These are phyloP conservation scores for Schizotus pectinicornis DNA, from an alignment of 2,888 invertebrate genomes.

Conservation along the genomic window DNA sequence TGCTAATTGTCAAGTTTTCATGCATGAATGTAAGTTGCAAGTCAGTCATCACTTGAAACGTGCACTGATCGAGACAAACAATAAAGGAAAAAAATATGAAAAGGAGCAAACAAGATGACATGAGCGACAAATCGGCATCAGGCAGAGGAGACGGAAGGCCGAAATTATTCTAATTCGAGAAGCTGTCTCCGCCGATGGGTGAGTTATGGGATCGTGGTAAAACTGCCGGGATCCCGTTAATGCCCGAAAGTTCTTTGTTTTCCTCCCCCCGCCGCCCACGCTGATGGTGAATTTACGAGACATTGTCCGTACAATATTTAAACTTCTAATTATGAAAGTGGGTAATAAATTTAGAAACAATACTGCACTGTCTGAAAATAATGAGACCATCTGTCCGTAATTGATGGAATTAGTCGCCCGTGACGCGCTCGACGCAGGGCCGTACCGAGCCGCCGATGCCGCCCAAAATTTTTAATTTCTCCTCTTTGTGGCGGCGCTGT, in stretches of 20 bases:
- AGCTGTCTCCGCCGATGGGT: not conserved
- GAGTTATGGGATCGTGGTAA: not conserved
- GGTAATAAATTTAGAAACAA: slow-evolving; percentile 54
- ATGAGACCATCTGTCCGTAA: slow-evolving; percentile 55
- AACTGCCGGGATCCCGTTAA: slow-evolving; percentile 16
- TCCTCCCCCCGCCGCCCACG: slow-evolving; percentile 39
- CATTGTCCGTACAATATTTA: slow-evolving; percentile 46
- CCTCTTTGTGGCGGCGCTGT: slow-evolving; percentile 19
- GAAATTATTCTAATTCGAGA: too few species aligned
- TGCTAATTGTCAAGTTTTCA: too few species aligned
- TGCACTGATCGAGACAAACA: too few species aligned
- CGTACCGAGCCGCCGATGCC: not conserved
- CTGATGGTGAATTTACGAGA: slow-evolving; percentile 43
- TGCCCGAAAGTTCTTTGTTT: slow-evolving; percentile 39
- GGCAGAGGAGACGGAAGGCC: too few species aligned
- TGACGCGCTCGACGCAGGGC: slow-evolving; percentile 31
- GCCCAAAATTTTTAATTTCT: not conserved
- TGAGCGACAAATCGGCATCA: too few species aligned
- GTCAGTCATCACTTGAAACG: too few species aligned
- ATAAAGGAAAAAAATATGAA: too few species aligned
- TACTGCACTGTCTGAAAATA: slow-evolving; percentile 53
- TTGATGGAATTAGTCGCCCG: slow-evolving; percentile 53
- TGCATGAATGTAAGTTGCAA: too few species aligned
- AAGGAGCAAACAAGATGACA: too few species aligned
- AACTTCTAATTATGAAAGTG: slow-evolving; percentile 53